A percentile compares a stretch with the other conserved stretches of the same genome.
These are phyloP conservation scores for Anaspis maculata DNA, from an alignment of 2,888 invertebrate genomes.

Conservation along the genomic window DNA sequence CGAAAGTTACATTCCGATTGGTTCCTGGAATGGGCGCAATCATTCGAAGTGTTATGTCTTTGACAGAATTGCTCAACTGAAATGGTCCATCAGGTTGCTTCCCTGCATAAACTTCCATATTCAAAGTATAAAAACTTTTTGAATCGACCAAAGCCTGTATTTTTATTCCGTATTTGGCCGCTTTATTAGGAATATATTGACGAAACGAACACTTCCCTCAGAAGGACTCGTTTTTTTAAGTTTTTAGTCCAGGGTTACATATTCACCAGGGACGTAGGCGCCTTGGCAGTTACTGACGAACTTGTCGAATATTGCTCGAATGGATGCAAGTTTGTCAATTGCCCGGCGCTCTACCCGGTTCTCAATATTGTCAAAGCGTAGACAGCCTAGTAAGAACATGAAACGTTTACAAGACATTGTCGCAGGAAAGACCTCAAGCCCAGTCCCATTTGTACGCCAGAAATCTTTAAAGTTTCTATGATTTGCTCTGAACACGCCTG, in stretches of 20 bases:
- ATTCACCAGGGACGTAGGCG: neutral
- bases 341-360: too few relatives aligned
- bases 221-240: neutral
- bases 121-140: conserved; percentile 15
- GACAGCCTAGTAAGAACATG: too few relatives aligned
- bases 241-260: neutral
- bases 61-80: conserved; percentile 4
- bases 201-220: neutral
- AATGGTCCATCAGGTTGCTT: conserved; percentile 20
- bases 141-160: conserved; percentile 19
- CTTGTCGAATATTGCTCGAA: neutral
- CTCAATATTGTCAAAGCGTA: too few relatives aligned
- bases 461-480: too few relatives aligned
- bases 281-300: neutral
- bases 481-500: too few relatives aligned
- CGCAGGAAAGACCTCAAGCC: too few relatives aligned
- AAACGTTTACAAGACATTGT: too few relatives aligned
- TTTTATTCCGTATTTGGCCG: conserved; percentile 23
- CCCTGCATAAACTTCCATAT: conserved; percentile 20
- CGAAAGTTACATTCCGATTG: conserved; percentile 21
- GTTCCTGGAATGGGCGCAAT: conserved; percentile 11
- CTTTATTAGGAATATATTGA: conserved; percentile 20
- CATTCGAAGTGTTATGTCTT: conserved; percentile 13
- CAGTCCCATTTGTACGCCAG: too few relatives aligned
- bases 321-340: too few relatives aligned